Conservation (phyloP, 2,113 vertebrate species). For the Hydrolagus affinis region DNA sequence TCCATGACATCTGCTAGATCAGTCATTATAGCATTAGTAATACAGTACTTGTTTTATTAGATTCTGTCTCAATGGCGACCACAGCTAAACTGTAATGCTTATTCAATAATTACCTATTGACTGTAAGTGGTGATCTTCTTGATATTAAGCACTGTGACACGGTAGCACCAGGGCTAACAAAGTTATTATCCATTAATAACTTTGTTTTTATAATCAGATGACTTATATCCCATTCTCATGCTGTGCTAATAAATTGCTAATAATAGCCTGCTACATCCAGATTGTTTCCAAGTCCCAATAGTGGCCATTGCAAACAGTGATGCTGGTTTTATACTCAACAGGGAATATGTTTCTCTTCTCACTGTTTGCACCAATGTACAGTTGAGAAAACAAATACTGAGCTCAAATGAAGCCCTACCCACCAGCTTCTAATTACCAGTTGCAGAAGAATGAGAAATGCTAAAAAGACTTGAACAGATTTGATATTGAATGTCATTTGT, state of each 20-base stretch:
- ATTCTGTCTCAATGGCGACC: slow-evolving; percentile 2
- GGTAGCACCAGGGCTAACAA: not conserved
- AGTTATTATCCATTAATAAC: slow-evolving; percentile 14
- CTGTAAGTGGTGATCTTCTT: slow-evolving; percentile 27
- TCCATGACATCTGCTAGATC: not conserved
- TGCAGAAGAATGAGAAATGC: too few relatives aligned
- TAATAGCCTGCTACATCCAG: not conserved
- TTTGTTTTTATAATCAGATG: slow-evolving; percentile 12
- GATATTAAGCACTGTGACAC: not conserved
- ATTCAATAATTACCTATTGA: slow-evolving; percentile 31
- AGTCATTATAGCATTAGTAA: not conserved
- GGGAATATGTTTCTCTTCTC: not conserved
- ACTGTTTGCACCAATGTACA: too few relatives aligned
- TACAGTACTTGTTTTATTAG: not conserved
- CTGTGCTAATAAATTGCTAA: not conserved
- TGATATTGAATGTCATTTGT: not conserved
- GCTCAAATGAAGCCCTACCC: not conserved
- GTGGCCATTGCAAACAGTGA: not conserved
- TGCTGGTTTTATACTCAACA: not conserved
- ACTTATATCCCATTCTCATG: slow-evolving; percentile 4
- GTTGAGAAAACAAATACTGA: not conserved
- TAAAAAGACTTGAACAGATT: not conserved
- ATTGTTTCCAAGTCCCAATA: not conserved
- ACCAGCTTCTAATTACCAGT: not conserved
- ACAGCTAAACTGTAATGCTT: slow-evolving; percentile 22